Base-by-base conservation (phyloP, 2,888 invertebrate species). In the Spodoptera picta region DNA sequence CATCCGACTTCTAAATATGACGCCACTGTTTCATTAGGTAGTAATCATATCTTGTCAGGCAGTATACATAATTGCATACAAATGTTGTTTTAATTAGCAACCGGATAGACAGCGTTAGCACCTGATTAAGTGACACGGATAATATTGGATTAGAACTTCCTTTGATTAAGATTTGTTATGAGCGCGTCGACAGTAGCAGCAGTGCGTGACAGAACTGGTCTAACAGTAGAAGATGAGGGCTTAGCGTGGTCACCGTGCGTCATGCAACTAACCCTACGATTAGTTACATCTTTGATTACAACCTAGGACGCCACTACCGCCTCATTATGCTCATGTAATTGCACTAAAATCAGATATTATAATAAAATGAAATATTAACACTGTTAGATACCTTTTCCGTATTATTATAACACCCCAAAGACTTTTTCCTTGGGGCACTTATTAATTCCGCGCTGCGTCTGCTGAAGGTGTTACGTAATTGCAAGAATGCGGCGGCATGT, bases 381-480 rank as follows among this genome's bases (percentile, higher is more conserved):
- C 56, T 19, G 53, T 45, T 27, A 5, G 23, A 11, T 11, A 41
- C 41, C 7, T 54, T 58, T 54, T 52, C 31, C 14, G 4, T 11
- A n/a, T 57, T 61, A 47, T 61, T 43, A 57, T 12, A 2, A 45
- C 44, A 45, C 44, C n/a, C n/a, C 24, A 49, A 42, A 24, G 7
- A 4, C 14, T 24, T 69, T 76, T 68, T 69, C 52, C 60, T 64
- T 65, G 51, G 60, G 74, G 73, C 74, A 74, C 68, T 67, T 72
- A 79, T 77, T 77, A 73, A 79, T 80, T 67, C 69, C 27, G 50
- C 42, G 24, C 60, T 73, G 75, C 79, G 75, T 76, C 77, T 74
- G 61, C 36, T 78, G 69, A 80, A 85, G 81, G 84, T 87, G 87
- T 89, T 90, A 81, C 83, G 84, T 89, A 90, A 92, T 89, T 88